Base-by-base conservation (phyloP, 1,140 invertebrate genomes). In the Drosophila pseudoobscura region DNA sequence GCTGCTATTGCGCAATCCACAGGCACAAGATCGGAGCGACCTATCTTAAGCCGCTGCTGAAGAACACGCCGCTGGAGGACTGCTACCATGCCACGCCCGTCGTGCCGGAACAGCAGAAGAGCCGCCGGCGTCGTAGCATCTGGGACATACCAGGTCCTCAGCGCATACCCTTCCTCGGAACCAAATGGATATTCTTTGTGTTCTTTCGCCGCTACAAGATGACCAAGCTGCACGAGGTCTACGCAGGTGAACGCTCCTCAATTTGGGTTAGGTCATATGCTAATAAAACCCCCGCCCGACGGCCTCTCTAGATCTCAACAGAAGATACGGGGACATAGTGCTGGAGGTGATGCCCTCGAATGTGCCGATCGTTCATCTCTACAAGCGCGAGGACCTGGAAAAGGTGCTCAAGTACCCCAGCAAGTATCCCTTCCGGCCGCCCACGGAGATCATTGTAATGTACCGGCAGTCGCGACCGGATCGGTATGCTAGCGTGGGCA, bases 311-410 rank as follows among this genome's bases (percentile, higher is more conserved):
- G 95, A 96, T 75, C 94, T 96, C 92, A 94, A 94, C 83, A 91
- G 90, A 62, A 93, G 93, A 59, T 97, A 96, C 92, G 97, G 97
- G 24, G 92, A 93, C 44, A 93, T 97, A 61, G 95, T 97, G 63
- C 94, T 94, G 78, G 96, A 97, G 92, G 95, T 96, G 76, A 94
- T 95, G 39, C 92, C 95, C 39, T 95, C 95, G 80, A 96, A 97
- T 75, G 92, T 94, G 39, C 94, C 94, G 17, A 94, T 97, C 15
- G 94, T 97, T 22, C 96, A 95, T 63, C 90, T 98, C n/a, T 95
- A 95, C 52, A 94, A 95, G 29, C 93, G 94, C n/a, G 89, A 92
- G 0, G 96, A 97, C 80, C 95, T 98, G 63, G 96, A 97, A 80
- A 94, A 94, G 54, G 95, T 98, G 4, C 92, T 97, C 13, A 94